Conservation (phyloP, 2,797 vertebrate species). For the Jordanella pulchra region DNA sequence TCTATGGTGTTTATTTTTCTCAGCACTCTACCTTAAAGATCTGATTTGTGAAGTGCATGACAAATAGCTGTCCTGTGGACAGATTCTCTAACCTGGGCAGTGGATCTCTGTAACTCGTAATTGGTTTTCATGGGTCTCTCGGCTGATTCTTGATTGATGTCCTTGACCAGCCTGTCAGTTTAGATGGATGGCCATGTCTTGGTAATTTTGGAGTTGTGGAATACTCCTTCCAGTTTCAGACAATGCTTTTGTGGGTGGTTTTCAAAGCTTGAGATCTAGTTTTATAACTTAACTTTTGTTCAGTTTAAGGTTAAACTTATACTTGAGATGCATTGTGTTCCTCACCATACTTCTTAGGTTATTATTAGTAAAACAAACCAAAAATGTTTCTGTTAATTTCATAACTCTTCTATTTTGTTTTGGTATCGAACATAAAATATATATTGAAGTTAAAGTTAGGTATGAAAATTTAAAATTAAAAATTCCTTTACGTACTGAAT, state of each 20-base stretch:
- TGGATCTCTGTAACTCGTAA: background rate
- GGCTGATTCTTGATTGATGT: slow-evolving; percentile 1
- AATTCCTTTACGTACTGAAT: background rate
- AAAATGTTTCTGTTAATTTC: background rate
- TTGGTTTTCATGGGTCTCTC: background rate
- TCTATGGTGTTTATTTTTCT: background rate
- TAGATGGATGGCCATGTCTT: slow-evolving; percentile 3
- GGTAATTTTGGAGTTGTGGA: background rate
- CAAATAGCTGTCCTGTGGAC: background rate
- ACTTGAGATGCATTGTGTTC: background rate
- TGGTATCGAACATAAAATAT: background rate
- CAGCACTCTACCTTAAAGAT: background rate
- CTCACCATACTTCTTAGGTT: background rate
- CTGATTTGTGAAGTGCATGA: background rate
- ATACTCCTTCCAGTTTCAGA: background rate
- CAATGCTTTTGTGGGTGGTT: background rate
- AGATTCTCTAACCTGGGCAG: background rate
- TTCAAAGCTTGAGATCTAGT: background rate
- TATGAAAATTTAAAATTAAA: background rate
- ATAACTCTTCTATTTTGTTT: background rate
- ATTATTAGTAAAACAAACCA: background rate
- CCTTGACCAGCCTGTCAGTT: background rate
- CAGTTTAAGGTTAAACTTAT: background rate
- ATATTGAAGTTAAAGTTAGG: background rate
- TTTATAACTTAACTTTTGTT: background rate